Evolutionary conservation across 2,888 invertebrate genomes (phyloP), one percentile per base, ranked within the genome.

Genomic region (Pseudanteris insignis): DNA sequence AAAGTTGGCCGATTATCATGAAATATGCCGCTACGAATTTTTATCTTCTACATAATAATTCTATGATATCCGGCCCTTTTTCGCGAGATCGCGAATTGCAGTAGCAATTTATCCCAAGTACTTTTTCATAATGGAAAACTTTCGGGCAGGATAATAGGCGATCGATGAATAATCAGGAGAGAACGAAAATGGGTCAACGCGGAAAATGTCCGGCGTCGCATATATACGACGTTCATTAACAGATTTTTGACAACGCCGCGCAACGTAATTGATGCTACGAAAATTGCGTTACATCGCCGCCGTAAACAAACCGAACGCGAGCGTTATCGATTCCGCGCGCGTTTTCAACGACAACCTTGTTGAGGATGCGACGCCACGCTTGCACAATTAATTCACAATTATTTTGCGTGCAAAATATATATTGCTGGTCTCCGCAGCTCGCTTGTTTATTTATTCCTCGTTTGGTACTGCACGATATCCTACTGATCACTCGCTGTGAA

Each of bases 131-230:
- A 37, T 43, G 37, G 47, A 33, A 41, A 53, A 53, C 29, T 47
- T 53, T 59, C 29, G 18, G 11, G 14, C 15, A 13, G 34, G 40
- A 57, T 57, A 48, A 57, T 48, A 28, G 48, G 14, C 32, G 47
- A 60, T 60, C 53, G 53, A 60, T 60, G 47, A 53, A 60, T 28
- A 48, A 48, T 60, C 38, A 50, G 34, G 44, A 12, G 8, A 7
- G 41, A 36, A 11, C 2, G 28, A 38, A 57, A 50, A 50, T 50
- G 15, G 58, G 58, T 58, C 58, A 50, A 11, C 37, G 25, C 32
- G 26, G 41, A 40, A 55, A 55, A 43, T 47, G 46, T 40, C 34
- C 30, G 14, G 28, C 29, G 41, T 34, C 34, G 47, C 40, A 30
- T 47, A 37, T 32, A 57, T 30, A 43, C 48, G 43, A 44, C 34